Percentiles rank a stretch among this genome's conserved stretches.
phyloP scores from a whole-genome alignment of 1,140 invertebrate species.

The Bombus cullumanus region DNA sequence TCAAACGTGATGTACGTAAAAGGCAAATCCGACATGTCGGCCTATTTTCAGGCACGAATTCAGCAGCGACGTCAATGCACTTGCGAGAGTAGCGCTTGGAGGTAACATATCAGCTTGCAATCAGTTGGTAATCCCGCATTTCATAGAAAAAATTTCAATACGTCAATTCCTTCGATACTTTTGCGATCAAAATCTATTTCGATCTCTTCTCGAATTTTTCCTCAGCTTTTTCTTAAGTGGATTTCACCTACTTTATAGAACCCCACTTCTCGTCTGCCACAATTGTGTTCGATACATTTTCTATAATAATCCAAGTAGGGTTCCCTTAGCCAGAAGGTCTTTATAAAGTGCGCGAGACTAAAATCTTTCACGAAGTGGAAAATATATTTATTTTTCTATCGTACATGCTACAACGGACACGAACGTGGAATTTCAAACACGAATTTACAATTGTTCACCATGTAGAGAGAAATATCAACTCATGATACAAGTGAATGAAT shows the following conservation, averaged over 20 bases:
- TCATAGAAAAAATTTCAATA: slow-evolving; percentile 9
- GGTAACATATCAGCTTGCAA: slow-evolving; percentile 20
- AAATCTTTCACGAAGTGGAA: not conserved
- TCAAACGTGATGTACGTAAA: slow-evolving; percentile 6
- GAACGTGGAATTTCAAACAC: not conserved
- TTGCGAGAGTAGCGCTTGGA: not conserved
- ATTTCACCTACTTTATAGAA: not conserved
- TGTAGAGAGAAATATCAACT: not conserved
- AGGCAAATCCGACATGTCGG: slow-evolving; percentile 32
- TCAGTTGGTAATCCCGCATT: not conserved
- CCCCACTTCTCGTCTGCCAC: not conserved
- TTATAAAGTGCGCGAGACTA: not conserved
- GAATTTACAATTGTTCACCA: not conserved
- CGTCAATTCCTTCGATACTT: not conserved
- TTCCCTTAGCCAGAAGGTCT: not conserved
- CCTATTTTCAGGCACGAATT: slow-evolving; percentile 44
- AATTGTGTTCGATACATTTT: not conserved
- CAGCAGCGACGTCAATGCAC: slow-evolving; percentile 19
- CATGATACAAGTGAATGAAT: not conserved
- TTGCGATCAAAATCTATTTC: not conserved
- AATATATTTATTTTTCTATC: no score
- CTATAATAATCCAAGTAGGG: not conserved
- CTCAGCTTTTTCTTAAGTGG: not conserved
- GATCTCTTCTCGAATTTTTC: not conserved
- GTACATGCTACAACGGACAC: no score